These are phyloP conservation scores for Ictidomys tridecemlineatus DNA, from an alignment of 2,113 vertebrate species.

Conservation along the genomic window DNA sequence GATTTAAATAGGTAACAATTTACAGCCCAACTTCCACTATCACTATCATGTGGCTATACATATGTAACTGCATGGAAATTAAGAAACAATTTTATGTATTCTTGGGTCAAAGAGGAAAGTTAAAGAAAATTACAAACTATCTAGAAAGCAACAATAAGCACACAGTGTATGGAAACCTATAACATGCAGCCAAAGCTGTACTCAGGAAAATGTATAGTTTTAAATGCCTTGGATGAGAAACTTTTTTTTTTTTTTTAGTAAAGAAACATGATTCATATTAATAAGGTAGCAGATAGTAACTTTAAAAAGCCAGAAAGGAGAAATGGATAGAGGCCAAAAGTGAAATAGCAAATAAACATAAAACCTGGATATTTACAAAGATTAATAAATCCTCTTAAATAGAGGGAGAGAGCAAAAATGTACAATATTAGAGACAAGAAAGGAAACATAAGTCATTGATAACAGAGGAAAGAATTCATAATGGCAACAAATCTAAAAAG, in stretches of 20 bases:
- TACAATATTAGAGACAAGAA: not conserved
- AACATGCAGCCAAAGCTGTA: not conserved
- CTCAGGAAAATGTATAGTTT: not conserved
- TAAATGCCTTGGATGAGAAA: not conserved
- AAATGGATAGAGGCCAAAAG: not conserved
- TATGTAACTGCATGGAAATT: not conserved
- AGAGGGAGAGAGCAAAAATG: not conserved
- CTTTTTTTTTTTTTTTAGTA: not conserved
- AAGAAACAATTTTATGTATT: not conserved
- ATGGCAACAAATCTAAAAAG: conserved; percentile 7
- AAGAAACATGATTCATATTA: not conserved
- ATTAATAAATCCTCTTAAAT: not conserved
- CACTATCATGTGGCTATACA: not conserved
- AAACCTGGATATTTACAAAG: conserved; percentile 7
- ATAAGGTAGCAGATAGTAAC: not conserved
- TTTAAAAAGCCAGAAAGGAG: not conserved
- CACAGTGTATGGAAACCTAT: not conserved
- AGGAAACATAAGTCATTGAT: not conserved
- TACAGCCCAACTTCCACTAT: not conserved
- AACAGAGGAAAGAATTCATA: not conserved
- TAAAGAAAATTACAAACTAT: not conserved
- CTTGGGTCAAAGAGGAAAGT: not conserved
- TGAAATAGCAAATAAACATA: not conserved
- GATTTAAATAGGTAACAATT: not conserved
- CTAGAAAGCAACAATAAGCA: conserved; percentile 1